These are phyloP conservation scores for Caenorhabditis auriculariae DNA, from an alignment of 2,888 invertebrate genomes.

Conservation along the genomic window DNA sequence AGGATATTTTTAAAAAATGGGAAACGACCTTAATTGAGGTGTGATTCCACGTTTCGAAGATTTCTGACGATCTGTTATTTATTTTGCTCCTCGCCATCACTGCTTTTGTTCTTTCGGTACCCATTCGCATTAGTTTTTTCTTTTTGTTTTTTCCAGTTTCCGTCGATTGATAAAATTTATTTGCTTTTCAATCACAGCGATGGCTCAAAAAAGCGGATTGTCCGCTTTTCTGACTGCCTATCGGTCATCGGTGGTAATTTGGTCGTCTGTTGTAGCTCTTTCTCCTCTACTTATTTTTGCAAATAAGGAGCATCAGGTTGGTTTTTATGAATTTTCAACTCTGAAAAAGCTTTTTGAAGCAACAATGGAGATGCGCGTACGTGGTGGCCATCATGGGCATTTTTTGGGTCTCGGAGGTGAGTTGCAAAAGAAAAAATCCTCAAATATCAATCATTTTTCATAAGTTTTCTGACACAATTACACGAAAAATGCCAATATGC, in stretches of 20 bases:
- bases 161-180: too few species aligned
- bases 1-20: too few species aligned
- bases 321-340: neutral
- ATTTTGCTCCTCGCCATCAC: too few species aligned
- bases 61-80: too few species aligned
- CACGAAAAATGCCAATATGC: too few species aligned
- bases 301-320: constrained; percentile 17
- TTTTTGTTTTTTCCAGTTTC: too few species aligned
- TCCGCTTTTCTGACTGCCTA: constrained; percentile 11
- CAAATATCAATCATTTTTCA: neutral
- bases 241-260: constrained; percentile 26
- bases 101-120: too few species aligned
- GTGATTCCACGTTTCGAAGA: too few species aligned
- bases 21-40: too few species aligned
- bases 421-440: neutral
- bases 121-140: too few species aligned
- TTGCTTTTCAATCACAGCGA: too few species aligned
- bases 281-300: constrained; percentile 18
- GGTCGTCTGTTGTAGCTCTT: constrained; percentile 22
- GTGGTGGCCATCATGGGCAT: constrained; percentile 54
- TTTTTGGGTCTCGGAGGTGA: constrained; percentile 59
- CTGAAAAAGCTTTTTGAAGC: constrained; percentile 17
- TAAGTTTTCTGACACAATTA: too few species aligned
- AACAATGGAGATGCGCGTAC: constrained; percentile 48
- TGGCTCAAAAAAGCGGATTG: constrained; percentile 19